phyloP scores from a whole-genome alignment of 1,140 invertebrate genomes.

The Sitobion miscanthi region DNA sequence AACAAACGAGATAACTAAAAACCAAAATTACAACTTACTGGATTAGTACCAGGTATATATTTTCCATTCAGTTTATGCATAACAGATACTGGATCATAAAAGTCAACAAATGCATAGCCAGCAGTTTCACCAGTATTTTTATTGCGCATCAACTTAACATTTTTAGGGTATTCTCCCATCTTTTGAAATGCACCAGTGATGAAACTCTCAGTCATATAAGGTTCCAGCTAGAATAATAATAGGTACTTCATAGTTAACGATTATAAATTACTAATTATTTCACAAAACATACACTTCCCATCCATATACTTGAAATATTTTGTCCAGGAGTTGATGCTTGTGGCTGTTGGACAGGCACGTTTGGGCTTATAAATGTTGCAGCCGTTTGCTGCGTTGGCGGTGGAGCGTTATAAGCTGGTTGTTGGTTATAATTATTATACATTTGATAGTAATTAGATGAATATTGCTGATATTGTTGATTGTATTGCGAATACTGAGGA shows the following conservation, averaged over 20 bases:
- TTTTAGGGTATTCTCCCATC: constrained; percentile 86
- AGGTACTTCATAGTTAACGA: background rate
- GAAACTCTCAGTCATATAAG: constrained; percentile 94
- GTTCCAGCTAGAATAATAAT: constrained; percentile 73
- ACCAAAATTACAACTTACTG: constrained; percentile 65
- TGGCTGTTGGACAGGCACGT: background rate
- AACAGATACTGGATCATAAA: constrained; percentile 88
- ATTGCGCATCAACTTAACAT: constrained; percentile 90
- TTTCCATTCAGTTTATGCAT: constrained; percentile 98
- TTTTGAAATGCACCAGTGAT: constrained; percentile 87
- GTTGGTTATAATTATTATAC: constrained; percentile 38
- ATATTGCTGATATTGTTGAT: constrained; percentile 48
- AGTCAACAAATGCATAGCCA: constrained; percentile 93
- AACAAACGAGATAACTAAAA: too few relatives aligned
- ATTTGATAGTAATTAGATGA: constrained; percentile 43
- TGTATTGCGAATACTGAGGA: constrained; percentile 42
- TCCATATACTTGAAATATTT: constrained; percentile 29
- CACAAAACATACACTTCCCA: constrained; percentile 40
- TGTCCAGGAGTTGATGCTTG: background rate
- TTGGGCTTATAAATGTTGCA: background rate
- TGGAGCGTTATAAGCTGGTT: background rate
- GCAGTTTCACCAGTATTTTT: constrained; percentile 89
- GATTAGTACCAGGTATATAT: constrained; percentile 83
- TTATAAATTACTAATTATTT: background rate
- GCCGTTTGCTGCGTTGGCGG: background rate